A percentile compares a stretch with the other conserved stretches of the same genome.
Conservation (phyloP, 2,113 vertebrate genomes). For the Brevimyrus niger region DNA sequence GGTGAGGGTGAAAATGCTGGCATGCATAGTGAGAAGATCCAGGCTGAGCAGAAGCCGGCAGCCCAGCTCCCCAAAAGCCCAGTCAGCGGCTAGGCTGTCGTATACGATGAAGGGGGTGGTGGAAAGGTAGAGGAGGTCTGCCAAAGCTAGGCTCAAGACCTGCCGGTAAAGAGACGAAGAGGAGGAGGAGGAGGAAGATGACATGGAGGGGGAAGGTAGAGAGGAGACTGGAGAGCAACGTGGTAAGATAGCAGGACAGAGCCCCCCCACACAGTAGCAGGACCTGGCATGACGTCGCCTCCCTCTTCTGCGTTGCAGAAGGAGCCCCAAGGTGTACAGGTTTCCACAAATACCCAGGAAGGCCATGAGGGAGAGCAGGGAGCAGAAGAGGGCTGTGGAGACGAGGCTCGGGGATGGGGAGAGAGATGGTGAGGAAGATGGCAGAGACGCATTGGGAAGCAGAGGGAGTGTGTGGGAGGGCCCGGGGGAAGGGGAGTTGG, state of each 20-base stretch:
- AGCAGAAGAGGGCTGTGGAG: constrained; percentile 67
- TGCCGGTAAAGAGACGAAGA: constrained; percentile 64
- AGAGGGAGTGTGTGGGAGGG: constrained; percentile 40
- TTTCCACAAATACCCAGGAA: constrained; percentile 68
- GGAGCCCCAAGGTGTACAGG: constrained; percentile 68
- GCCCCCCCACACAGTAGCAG: constrained; percentile 44
- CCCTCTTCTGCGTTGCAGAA: constrained; percentile 53
- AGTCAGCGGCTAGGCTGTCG: constrained; percentile 67
- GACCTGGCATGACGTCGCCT: constrained; percentile 42
- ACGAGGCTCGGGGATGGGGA: constrained; percentile 60
- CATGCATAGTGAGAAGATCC: constrained; percentile 76
- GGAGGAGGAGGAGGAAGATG: constrained; percentile 24
- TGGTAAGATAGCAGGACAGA: constrained; percentile 46
- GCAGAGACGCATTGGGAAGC: constrained; percentile 44
- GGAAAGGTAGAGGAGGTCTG: constrained; percentile 73
- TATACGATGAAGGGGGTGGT: constrained; percentile 74
- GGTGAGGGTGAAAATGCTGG: constrained; percentile 74
- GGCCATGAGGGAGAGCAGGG: constrained; percentile 67
- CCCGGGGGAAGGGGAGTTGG: constrained; percentile 40
- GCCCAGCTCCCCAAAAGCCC: constrained; percentile 70
- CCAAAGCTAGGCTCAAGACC: constrained; percentile 70
- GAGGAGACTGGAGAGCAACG: constrained; percentile 44
- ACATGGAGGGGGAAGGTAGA: constrained; percentile 36
- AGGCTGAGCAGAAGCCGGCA: constrained; percentile 70
- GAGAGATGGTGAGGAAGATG: constrained; percentile 50